Conservation (phyloP, 2,797 vertebrate species). For the Zenarchopterus dispar region DNA sequence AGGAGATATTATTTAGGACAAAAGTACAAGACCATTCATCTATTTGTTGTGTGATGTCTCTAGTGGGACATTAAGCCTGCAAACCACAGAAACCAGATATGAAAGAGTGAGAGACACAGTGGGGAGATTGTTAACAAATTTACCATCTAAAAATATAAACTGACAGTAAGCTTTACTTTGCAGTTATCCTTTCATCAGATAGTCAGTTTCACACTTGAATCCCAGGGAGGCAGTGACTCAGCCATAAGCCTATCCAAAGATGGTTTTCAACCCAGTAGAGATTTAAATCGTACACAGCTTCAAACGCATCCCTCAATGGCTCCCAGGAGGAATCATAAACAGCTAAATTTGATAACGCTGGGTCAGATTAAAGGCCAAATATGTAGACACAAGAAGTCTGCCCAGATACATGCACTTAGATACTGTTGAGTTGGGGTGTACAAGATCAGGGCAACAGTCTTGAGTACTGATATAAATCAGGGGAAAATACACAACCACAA, state of each 20-base stretch:
- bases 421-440: conserved; percentile 10
- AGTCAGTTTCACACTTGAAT: conserved; percentile 61
- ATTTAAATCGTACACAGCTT: conserved; percentile 47
- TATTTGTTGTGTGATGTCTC: conserved; percentile 35
- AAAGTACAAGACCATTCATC: conserved; percentile 44
- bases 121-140: conserved; percentile 51
- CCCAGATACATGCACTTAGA: conserved; percentile 34
- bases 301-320: conserved; percentile 31
- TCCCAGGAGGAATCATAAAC: conserved; percentile 42
- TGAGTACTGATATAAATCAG: neutral
- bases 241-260: conserved; percentile 43
- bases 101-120: conserved; percentile 41
- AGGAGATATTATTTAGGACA: conserved; percentile 6
- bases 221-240: conserved; percentile 43
- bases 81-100: conserved; percentile 40
- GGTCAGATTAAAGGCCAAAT: conserved; percentile 54
- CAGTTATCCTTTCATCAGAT: conserved; percentile 58
- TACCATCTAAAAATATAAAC: conserved; percentile 68
- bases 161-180: conserved; percentile 58
- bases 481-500: too few species aligned
- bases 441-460: neutral
- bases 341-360: conserved; percentile 44
- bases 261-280: conserved; percentile 51
- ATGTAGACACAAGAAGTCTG: conserved; percentile 38
- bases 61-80: conserved; percentile 29